Evolutionary conservation across 2,113 vertebrate species (phyloP), one percentile per base, ranked within the genome.

Genomic region (Otocyon megalotis): DNA sequence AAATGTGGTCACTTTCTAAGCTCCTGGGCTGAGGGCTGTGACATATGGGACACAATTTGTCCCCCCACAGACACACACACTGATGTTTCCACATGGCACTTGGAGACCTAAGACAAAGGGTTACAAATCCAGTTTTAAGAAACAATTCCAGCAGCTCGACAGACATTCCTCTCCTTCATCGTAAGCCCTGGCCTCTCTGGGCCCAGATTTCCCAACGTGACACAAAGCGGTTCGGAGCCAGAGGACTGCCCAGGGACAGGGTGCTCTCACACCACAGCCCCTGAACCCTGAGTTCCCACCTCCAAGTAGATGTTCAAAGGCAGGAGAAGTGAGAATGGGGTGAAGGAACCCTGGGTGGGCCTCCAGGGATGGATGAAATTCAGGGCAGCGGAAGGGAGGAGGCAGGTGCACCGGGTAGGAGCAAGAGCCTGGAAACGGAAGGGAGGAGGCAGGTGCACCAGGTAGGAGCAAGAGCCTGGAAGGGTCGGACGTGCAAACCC

Each of bases 71-170:
- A 43, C 43, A 43, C 43, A 43, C 32, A 3, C 22, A 32, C 14
- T 54, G 35, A n/a, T 56, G 19, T 50, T 94, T 74, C 28, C 30
- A 69, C 19, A 24, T 79, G 37, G 20, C 20, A 56, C 22, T 12
- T 32, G 15, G 35, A 43, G 43, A 90, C 43, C 32, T 56, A 76
- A 48, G 35, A 2, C 28, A 32, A 89, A 35, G 35, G 37, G 56
- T 90, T 76, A 53, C 11, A 54, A 72, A 65, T 67, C 24, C 85
- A 76, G 32, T 95, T 90, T 69, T 83, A 95, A 86, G 65, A 92
- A 85, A 76, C 32, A 50, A 71, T 48, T 79, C 24, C 63, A 80
- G 2, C 17, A 14, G 72, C 26, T 60, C 56, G 9, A 24, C 28
- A 37, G 35, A 90, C 11, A 15, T 87, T 14, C 43, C 13, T 48